These are phyloP conservation scores for Chymomyza procnemis DNA, from an alignment of 2,888 invertebrate species.

Conservation along the genomic window DNA sequence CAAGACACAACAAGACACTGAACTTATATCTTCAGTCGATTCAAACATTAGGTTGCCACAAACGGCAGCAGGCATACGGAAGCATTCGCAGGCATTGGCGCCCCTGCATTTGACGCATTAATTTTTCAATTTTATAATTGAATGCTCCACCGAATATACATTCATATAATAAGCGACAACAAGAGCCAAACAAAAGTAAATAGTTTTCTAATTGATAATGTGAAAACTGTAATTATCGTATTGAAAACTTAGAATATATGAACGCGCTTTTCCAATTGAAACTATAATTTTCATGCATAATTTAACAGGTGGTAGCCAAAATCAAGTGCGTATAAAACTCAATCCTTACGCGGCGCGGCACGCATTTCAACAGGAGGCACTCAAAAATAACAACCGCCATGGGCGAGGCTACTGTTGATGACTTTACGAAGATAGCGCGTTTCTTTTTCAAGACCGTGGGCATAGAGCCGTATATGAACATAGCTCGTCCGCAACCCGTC, in stretches of 20 bases:
- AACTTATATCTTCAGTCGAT: no score
- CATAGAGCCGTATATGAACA: slow-evolving; percentile 48
- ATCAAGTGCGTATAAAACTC: neutral
- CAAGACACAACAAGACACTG: no score
- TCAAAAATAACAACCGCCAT: slow-evolving; percentile 8
- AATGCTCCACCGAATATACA: neutral
- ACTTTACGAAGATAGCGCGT: slow-evolving; percentile 58
- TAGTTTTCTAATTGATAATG: neutral
- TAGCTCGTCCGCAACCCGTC: neutral
- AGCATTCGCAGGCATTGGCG: no score
- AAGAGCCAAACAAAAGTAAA: neutral
- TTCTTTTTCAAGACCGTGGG: slow-evolving; percentile 65
- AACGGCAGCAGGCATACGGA: no score
- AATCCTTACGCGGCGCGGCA: neutral
- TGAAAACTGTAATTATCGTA: neutral
- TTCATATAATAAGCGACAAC: neutral
- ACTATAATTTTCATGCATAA: slow-evolving; percentile 24
- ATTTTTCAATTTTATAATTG: neutral
- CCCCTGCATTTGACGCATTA: neutral
- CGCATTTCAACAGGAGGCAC: neutral
- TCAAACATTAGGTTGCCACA: neutral
- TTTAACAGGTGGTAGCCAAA: slow-evolving; percentile 4
- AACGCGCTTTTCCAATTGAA: neutral
- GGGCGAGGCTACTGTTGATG: slow-evolving; percentile 42
- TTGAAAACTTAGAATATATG: neutral